Base-by-base conservation (phyloP, 1,140 invertebrate species). In the Plutomurus gul region DNA sequence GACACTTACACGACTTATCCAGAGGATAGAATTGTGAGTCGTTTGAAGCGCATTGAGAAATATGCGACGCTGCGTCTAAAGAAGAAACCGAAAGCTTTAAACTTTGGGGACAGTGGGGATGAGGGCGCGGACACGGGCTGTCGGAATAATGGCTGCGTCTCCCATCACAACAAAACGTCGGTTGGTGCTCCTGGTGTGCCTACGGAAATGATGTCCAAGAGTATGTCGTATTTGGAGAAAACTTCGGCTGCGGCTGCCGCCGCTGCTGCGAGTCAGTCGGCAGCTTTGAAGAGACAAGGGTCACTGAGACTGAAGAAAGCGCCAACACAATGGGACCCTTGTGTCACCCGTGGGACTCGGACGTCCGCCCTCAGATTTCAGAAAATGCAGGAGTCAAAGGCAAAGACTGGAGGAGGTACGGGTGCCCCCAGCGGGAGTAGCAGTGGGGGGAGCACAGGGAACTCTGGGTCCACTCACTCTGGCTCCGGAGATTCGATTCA, bases 381-480 rank as follows among this genome's bases (percentile, higher is more conserved):
- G 20, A 83, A 82, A 51, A 79, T 83, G 77, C 82, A 83, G 47
- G 80, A 81, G 30, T 49, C 70, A 0, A 81, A 80, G 39, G 78
- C 74, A 4, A 81, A 79, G 60, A 51, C 13, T 6, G 56, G 75
- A 33, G 60, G 11, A 49, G 27, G 40, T 30, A 39, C 22, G 3
- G 70, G 37, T 20, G 40, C 70, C 7, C 70, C 70, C 8, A 43
- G 70, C 37, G 40, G 37, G 1, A 65, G 56, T n/a, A 65, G 56
- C 56, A 71, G 51, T 20, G 39, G 76, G 1, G 76, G 51, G 20
- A 65, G 46, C 18, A 51, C 49, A 4, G 27, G 37, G 6, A 70
- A 49, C 25, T 76, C 75, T 18, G 75, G 75, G 3, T 76, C 51
- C 27, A 49, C 51, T 46, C 71, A 82, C 33, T 82, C 79, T 18